Percentiles rank a stretch among this genome's conserved stretches.
Evolutionary conservation across 2,797 vertebrate species (phyloP).

Genomic region (Cirrhinus molitorella): DNA sequence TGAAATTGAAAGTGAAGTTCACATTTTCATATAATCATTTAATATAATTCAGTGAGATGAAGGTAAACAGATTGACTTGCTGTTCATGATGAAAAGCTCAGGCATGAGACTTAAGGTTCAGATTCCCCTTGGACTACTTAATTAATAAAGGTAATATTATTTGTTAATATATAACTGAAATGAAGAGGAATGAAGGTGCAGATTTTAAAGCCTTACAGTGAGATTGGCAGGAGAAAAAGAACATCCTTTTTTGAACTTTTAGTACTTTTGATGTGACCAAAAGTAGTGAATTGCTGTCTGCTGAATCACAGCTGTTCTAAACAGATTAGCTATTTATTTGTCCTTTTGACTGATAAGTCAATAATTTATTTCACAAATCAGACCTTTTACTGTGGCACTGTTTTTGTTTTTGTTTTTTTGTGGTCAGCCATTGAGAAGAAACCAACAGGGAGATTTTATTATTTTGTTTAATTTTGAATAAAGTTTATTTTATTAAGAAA

Average conservation of each 20-base stretch:
- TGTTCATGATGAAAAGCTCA: conserved; percentile 9
- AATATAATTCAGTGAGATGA: conserved; percentile 2
- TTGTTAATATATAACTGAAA: background rate
- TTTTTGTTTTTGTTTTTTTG: no score
- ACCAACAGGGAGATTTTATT: no score
- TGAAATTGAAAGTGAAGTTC: background rate
- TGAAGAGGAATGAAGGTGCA: background rate
- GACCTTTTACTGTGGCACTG: no score
- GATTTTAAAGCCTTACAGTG: background rate
- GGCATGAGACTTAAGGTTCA: background rate
- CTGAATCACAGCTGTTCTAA: background rate
- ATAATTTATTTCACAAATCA: background rate
- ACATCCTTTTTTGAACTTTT: background rate
- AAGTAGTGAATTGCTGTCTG: background rate
- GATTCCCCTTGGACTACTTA: background rate
- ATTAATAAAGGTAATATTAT: conserved; percentile 6
- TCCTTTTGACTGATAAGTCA: background rate
- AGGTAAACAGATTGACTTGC: conserved; percentile 8
- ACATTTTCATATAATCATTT: conserved; percentile 10
- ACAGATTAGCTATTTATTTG: background rate
- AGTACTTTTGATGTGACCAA: background rate
- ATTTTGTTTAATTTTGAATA: no score
- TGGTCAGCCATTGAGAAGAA: no score
- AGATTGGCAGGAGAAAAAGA: background rate
- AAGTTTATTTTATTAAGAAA: no score